phyloP scores from a whole-genome alignment of 2,113 vertebrate species.

The Cynocephalus volans region DNA sequence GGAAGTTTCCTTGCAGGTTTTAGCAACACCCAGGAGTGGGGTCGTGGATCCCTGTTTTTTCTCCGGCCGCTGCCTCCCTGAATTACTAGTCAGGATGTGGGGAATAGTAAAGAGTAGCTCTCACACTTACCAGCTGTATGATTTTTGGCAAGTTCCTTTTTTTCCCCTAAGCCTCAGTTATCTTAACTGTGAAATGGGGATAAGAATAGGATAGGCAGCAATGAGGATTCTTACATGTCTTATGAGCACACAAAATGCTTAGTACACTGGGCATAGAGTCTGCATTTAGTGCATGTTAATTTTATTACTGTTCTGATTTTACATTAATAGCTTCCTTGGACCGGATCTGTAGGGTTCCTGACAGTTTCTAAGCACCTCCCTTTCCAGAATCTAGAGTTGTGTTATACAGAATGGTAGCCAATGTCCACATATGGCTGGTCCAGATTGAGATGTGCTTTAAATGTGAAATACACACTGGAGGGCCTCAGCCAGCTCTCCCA shows the following conservation, averaged over 20 bases:
- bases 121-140: background rate
- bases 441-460: background rate
- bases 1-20: background rate
- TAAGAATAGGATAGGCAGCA: background rate
- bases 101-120: background rate
- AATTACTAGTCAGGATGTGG: background rate
- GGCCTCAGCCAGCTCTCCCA: too few species aligned
- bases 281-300: background rate
- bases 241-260: background rate
- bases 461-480: background rate
- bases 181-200: constrained; percentile 10
- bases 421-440: background rate
- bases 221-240: background rate
- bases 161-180: background rate
- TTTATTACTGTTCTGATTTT: background rate
- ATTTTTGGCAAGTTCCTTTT: background rate
- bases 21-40: background rate
- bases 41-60: too few species aligned
- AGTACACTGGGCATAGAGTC: background rate
- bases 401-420: background rate
- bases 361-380: background rate
- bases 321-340: background rate
- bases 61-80: background rate
- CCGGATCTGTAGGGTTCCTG: background rate
- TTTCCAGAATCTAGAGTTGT: background rate